Conservation (phyloP, 2,113 vertebrate species). For the Sander lucioperca region DNA sequence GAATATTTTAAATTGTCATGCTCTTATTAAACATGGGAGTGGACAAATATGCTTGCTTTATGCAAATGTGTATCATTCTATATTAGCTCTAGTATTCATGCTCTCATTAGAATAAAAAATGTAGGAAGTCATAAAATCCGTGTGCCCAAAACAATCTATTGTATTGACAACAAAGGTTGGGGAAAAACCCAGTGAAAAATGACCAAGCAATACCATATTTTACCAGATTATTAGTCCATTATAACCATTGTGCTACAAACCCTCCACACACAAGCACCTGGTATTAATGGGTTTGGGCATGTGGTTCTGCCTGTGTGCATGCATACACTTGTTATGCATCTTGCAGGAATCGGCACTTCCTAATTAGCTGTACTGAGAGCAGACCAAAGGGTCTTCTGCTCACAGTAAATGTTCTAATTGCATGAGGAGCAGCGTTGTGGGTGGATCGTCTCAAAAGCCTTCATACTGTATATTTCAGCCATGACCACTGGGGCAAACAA, state of each 20-base stretch:
- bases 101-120: too few relatives aligned
- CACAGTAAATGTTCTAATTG: constrained; percentile 28
- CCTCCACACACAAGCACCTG: not conserved
- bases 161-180: too few relatives aligned
- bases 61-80: too few relatives aligned
- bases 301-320: not conserved
- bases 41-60: too few relatives aligned
- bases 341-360: not conserved
- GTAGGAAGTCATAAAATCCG: too few relatives aligned
- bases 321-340: not conserved
- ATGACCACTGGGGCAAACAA: not conserved
- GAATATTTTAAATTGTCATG: too few relatives aligned
- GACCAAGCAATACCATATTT: too few relatives aligned
- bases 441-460: not conserved
- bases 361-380: constrained; percentile 10
- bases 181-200: too few relatives aligned
- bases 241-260: not conserved
- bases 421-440: not conserved
- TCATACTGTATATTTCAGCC: constrained; percentile 3
- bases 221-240: not conserved
- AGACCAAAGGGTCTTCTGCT: not conserved
- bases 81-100: too few relatives aligned
- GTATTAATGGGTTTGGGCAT: not conserved
- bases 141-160: too few relatives aligned
- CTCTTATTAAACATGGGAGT: too few relatives aligned